A percentile compares a stretch with the other conserved stretches of the same genome.
Conservation (phyloP, 2,888 invertebrate species). For the Microplitis deprimator region DNA sequence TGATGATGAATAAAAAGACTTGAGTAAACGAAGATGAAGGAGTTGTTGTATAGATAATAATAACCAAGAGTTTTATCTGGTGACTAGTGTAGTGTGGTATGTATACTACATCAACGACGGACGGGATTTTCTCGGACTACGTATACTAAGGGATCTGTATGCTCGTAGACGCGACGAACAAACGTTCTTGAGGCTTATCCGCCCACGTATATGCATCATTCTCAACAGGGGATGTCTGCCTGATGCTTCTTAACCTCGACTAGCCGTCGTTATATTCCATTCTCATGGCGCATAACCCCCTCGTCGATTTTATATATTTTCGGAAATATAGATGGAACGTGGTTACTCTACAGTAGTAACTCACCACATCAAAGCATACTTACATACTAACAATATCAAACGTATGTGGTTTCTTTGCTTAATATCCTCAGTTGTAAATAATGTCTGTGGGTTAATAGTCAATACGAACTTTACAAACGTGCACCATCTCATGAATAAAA, state of each 20-base stretch:
- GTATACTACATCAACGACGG: slow-evolving; percentile 30
- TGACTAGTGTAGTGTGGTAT: too few relatives aligned
- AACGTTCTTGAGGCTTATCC: slow-evolving; percentile 51
- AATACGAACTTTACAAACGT: neutral
- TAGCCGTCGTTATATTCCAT: slow-evolving; percentile 58
- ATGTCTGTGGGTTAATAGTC: slow-evolving; percentile 20
- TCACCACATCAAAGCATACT: slow-evolving; percentile 40
- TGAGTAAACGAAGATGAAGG: slow-evolving; percentile 18
- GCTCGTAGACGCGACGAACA: slow-evolving; percentile 26
- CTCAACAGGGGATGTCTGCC: slow-evolving; percentile 10
- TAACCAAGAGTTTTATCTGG: neutral
- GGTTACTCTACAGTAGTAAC: slow-evolving; percentile 51
- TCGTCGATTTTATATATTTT: slow-evolving; percentile 56
- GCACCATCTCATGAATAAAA: neutral
- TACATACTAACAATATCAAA: slow-evolving; percentile 48
- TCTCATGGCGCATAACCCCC: slow-evolving; percentile 54
- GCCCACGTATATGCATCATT: slow-evolving; percentile 41
- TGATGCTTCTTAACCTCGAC: slow-evolving; percentile 21
- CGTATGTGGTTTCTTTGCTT: slow-evolving; percentile 47
- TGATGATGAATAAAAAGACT: slow-evolving; percentile 20
- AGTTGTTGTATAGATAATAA: slow-evolving; percentile 7
- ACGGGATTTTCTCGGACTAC: slow-evolving; percentile 47
- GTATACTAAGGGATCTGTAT: slow-evolving; percentile 32
- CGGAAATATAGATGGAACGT: slow-evolving; percentile 61
- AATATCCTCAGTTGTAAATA: slow-evolving; percentile 49